Percentiles rank a stretch among this genome's conserved stretches.
Conservation (phyloP, 2,888 invertebrate species). For the Cryptophagus acutangulus region DNA sequence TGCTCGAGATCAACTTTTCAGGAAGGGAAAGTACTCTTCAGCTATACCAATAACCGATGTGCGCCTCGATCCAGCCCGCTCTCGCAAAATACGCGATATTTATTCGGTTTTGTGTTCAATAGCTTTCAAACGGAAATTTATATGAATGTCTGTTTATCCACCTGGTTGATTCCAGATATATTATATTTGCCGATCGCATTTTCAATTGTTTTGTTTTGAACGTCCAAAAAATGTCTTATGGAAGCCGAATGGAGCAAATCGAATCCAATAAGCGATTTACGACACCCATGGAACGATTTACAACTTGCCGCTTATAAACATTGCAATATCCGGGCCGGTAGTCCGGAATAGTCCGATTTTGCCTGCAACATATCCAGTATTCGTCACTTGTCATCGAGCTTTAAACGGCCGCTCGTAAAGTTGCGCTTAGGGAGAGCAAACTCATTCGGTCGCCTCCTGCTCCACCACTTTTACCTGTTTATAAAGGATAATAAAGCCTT, state of each 20-base stretch:
- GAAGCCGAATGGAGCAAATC: conserved; percentile 25
- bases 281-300: conserved; percentile 26
- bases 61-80: conserved; percentile 18
- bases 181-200: too few species aligned
- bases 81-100: conserved; percentile 22
- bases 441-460: conserved; percentile 29
- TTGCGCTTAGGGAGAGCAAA: conserved; percentile 28
- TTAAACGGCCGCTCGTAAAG: conserved; percentile 39
- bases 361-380: conserved; percentile 16
- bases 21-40: conserved; percentile 35
- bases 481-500: conserved; percentile 49
- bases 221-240: too few species aligned
- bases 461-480: conserved; percentile 45
- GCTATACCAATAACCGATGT: conserved; percentile 16
- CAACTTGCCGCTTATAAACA: conserved; percentile 28
- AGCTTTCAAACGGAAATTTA: conserved; percentile 34
- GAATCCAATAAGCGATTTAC: conserved; percentile 32
- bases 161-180: conserved; percentile 28
- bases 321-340: conserved; percentile 26
- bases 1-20: conserved; percentile 40
- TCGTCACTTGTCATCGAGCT: conserved; percentile 37
- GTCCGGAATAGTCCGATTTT: conserved; percentile 17
- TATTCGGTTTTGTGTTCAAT: conserved; percentile 33
- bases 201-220: too few species aligned
- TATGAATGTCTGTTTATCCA: conserved; percentile 32